These are phyloP conservation scores for Pseudomyrmex cubaensis DNA, from an alignment of 1,140 invertebrate genomes.

Conservation along the genomic window DNA sequence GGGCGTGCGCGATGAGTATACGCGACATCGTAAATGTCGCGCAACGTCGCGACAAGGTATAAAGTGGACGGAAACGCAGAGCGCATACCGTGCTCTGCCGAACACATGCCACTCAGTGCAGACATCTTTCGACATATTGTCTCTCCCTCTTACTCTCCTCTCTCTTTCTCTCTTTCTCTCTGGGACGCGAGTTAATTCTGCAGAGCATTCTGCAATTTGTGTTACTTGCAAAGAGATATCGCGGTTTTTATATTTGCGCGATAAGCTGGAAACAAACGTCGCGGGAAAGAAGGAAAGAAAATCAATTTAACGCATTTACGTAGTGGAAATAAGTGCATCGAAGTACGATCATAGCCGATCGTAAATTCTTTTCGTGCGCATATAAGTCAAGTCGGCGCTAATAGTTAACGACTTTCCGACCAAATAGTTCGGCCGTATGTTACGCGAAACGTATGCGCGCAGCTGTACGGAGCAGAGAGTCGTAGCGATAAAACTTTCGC, in stretches of 20 bases:
- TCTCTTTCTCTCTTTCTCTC: too few species aligned
- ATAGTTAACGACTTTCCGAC: conserved; percentile 60
- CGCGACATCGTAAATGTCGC: conserved; percentile 64
- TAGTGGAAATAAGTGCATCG: conserved; percentile 44
- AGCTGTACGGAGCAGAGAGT: conserved; percentile 60
- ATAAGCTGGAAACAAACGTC: neutral
- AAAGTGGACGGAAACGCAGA: conserved; percentile 33
- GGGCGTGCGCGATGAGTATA: conserved; percentile 45
- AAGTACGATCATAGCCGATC: conserved; percentile 9
- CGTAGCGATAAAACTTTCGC: conserved; percentile 70
- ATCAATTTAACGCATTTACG: conserved; percentile 20
- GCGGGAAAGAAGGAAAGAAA: neutral
- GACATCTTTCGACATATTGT: conserved; percentile 1
- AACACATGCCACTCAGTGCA: conserved; percentile 18
- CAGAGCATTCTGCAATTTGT: too few species aligned
- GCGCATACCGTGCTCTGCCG: neutral
- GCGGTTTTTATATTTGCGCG: neutral
- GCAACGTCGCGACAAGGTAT: conserved; percentile 47
- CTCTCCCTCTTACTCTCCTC: too few species aligned
- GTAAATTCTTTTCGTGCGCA: conserved; percentile 34
- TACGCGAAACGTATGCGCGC: conserved; percentile 55
- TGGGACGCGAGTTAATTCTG: too few species aligned
- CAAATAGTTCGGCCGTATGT: conserved; percentile 60
- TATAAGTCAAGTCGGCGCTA: conserved; percentile 53
- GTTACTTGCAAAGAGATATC: neutral